phyloP scores from a whole-genome alignment of 2,113 vertebrate genomes.

The Periophthalmus modestus region DNA sequence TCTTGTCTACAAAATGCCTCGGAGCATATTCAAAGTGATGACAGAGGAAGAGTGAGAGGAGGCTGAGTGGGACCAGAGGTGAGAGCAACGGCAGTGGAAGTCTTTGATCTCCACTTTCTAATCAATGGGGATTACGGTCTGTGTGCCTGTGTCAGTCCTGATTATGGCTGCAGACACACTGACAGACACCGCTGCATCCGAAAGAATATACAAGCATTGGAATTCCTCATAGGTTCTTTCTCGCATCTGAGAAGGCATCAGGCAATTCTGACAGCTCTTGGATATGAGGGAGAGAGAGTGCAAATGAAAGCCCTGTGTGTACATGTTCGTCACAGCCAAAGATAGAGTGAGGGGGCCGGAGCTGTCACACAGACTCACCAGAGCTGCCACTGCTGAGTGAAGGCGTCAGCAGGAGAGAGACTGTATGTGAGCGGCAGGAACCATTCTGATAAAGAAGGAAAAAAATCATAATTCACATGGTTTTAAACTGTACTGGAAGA shows the following conservation, averaged over 20 bases:
- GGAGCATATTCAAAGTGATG: slow-evolving; percentile 2
- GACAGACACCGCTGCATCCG: slow-evolving; percentile 35
- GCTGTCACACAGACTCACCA: slow-evolving; percentile 14
- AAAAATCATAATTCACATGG: slow-evolving; percentile 24
- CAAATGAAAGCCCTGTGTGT: slow-evolving; percentile 1
- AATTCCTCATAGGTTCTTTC: slow-evolving; percentile 1
- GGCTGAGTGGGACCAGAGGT: slow-evolving; percentile 43
- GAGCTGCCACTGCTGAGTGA: slow-evolving; percentile 18
- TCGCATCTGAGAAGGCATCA: slow-evolving; percentile 18
- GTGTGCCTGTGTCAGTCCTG: slow-evolving; percentile 57
- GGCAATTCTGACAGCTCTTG: slow-evolving; percentile 4
- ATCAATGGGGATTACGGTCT: slow-evolving; percentile 75
- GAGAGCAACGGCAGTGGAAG: slow-evolving; percentile 66
- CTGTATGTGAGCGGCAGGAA: slow-evolving; percentile 16
- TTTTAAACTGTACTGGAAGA: slow-evolving; percentile 29
- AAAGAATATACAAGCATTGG: slow-evolving; percentile 19
- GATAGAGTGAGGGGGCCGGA: slow-evolving; percentile 15
- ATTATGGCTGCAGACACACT: slow-evolving; percentile 52
- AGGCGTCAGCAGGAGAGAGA: slow-evolving; percentile 7
- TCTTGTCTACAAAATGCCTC: not conserved
- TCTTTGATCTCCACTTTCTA: slow-evolving; percentile 71
- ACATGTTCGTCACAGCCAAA: slow-evolving; percentile 16
- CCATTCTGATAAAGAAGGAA: slow-evolving; percentile 22
- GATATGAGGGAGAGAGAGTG: slow-evolving; percentile 12
- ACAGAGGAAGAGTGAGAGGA: not conserved